phyloP scores from a whole-genome alignment of 2,888 invertebrate genomes.

The Lochmaea crataegi region DNA sequence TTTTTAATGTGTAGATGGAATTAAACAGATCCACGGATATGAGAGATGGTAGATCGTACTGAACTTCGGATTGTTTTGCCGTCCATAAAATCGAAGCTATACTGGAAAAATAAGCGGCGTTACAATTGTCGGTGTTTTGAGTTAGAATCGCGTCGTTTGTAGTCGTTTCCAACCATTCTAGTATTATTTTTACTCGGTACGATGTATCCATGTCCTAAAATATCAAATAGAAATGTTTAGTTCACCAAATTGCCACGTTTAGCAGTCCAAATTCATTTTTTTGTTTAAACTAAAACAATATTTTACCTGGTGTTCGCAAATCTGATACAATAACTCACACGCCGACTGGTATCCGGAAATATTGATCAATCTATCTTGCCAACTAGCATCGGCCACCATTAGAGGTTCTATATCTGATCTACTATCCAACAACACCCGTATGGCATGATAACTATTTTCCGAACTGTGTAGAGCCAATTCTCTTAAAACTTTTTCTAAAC shows the following conservation, averaged over 20 bases:
- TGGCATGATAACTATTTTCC: slow-evolving; percentile 70
- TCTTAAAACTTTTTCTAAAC: slow-evolving; percentile 76
- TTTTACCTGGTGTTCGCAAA: slow-evolving; percentile 72
- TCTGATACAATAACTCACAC: slow-evolving; percentile 83
- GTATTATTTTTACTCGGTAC: slow-evolving; percentile 74
- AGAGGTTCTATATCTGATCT: slow-evolving; percentile 64
- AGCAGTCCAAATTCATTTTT: neutral
- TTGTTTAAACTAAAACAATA: neutral
- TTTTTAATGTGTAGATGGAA: slow-evolving; percentile 81
- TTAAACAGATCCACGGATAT: slow-evolving; percentile 83
- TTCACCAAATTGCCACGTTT: neutral
- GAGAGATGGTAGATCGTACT: slow-evolving; percentile 74
- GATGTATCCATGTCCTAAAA: slow-evolving; percentile 69
- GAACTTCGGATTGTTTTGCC: slow-evolving; percentile 72
- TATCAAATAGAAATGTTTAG: slow-evolving; percentile 8
- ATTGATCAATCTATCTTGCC: slow-evolving; percentile 61
- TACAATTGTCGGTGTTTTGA: slow-evolving; percentile 60
- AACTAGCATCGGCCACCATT: slow-evolving; percentile 56
- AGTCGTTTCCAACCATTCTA: slow-evolving; percentile 79
- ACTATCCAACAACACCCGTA: slow-evolving; percentile 71
- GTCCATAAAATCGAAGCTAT: slow-evolving; percentile 86
- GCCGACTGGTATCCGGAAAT: slow-evolving; percentile 70
- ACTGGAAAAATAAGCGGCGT: slow-evolving; percentile 77
- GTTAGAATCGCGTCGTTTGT: slow-evolving; percentile 66
- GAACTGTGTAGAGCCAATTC: slow-evolving; percentile 76